Conservation (phyloP, 1,140 invertebrate genomes). For the Drosophila kurseongensis region DNA sequence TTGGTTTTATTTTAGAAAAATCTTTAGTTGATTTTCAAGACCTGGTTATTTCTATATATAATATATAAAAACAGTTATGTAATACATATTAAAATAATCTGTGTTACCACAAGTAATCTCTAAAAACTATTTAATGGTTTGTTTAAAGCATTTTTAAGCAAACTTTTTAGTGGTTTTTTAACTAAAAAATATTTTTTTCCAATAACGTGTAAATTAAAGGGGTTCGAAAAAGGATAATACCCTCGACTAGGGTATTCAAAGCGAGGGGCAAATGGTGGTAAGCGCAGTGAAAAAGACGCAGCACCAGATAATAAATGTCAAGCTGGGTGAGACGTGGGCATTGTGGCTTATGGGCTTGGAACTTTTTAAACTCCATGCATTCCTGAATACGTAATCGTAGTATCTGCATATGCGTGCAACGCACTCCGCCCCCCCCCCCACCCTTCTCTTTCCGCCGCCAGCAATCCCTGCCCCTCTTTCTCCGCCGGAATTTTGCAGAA, state of each 20-base stretch:
- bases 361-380: constrained; percentile 74
- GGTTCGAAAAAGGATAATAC: neutral
- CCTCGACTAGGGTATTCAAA: neutral
- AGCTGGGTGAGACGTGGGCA: constrained; percentile 73
- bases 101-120: too few species aligned
- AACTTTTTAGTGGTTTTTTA: too few species aligned
- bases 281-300: constrained; percentile 21
- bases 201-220: neutral
- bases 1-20: too few species aligned
- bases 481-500: constrained; percentile 3
- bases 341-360: constrained; percentile 76
- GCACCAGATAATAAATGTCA: constrained; percentile 78
- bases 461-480: neutral
- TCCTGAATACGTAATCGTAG: constrained; percentile 66
- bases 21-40: too few species aligned
- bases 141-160: too few species aligned
- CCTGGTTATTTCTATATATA: too few species aligned
- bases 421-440: constrained; percentile 11
- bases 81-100: too few species aligned
- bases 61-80: too few species aligned
- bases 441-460: neutral
- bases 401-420: constrained; percentile 61
- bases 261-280: neutral
- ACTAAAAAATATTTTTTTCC: neutral
- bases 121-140: too few species aligned